phyloP scores from a whole-genome alignment of 2,113 vertebrate genomes.

The Protobothrops flavoviridis region DNA sequence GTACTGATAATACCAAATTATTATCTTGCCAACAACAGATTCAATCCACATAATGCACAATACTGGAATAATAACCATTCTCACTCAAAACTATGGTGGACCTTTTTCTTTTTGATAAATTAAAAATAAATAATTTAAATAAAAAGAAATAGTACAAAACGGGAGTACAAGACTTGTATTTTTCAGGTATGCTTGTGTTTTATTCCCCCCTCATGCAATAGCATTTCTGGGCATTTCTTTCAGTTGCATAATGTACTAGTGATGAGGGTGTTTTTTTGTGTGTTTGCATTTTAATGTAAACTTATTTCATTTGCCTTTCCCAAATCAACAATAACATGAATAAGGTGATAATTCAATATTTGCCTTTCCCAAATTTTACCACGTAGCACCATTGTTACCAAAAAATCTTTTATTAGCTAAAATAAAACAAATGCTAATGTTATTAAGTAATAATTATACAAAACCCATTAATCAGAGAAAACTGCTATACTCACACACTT shows the following conservation, averaged over 20 bases:
- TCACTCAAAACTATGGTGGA: not conserved
- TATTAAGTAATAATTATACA: not conserved
- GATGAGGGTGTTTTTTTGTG: not conserved
- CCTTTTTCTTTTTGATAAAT: not conserved
- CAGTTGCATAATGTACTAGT: not conserved
- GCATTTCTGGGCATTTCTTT: not conserved
- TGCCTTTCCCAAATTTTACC: not conserved
- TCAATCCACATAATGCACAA: not conserved
- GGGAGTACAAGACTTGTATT: not conserved
- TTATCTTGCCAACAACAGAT: not conserved
- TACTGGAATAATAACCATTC: not conserved
- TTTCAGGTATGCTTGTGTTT: not conserved
- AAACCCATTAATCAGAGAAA: not conserved
- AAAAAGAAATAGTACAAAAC: not conserved
- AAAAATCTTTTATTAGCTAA: not conserved
- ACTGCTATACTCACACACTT: not conserved
- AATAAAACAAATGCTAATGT: not conserved
- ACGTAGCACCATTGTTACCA: not conserved
- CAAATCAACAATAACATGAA: not conserved
- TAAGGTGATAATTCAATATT: not conserved
- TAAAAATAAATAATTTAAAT: not conserved
- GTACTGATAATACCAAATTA: slow-evolving; percentile 1
- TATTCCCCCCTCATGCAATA: not conserved
- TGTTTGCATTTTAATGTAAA: not conserved
- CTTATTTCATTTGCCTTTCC: not conserved